Conservation (phyloP, 2,888 invertebrate species). For the Eristalinus aeneus region DNA sequence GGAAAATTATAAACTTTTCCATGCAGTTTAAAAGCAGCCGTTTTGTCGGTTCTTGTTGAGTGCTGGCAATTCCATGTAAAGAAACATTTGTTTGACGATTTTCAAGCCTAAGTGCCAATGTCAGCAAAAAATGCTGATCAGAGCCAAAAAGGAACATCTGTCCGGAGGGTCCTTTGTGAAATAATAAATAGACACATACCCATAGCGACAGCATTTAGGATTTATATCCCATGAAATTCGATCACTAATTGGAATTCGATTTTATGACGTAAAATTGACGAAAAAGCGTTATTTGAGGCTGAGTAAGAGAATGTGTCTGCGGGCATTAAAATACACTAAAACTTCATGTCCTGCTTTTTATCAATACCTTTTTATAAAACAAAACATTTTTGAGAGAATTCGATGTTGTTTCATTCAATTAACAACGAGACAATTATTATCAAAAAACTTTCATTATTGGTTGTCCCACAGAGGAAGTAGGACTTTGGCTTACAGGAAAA, state of each 20-base stretch:
- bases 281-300: too few species aligned
- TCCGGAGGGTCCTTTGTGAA: background rate
- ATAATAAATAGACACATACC: background rate
- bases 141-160: background rate
- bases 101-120: background rate
- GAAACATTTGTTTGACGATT: background rate
- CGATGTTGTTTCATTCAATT: too few species aligned
- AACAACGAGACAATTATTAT: too few species aligned
- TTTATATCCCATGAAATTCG: background rate
- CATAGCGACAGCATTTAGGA: background rate
- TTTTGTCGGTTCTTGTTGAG: background rate
- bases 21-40: background rate
- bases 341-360: too few species aligned
- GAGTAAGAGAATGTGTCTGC: background rate
- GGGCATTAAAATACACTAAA: too few species aligned
- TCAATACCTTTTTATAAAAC: too few species aligned
- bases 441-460: too few species aligned
- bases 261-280: background rate
- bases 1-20: constrained; percentile 37
- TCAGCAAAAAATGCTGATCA: background rate
- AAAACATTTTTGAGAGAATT: too few species aligned
- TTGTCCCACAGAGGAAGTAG: too few species aligned
- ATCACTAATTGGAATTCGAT: background rate
- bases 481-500: too few species aligned
- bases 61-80: background rate